Evolutionary conservation across 2,888 invertebrate genomes (phyloP), one percentile per base, ranked within the genome.

Genomic region (Syrista parreyssii): DNA sequence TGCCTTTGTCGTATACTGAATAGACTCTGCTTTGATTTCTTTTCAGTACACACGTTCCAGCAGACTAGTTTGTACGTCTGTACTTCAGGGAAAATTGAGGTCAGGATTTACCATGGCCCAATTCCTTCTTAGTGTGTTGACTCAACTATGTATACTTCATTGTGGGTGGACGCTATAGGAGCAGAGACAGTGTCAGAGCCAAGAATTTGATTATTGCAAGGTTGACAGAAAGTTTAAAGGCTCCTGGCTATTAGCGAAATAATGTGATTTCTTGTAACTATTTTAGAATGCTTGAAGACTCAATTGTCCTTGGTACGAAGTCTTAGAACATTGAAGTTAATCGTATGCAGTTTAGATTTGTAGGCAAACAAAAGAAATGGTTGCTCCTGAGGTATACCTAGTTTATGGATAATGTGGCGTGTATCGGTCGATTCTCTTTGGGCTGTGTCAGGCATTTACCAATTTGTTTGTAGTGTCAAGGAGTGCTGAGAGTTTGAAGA

Each of bases 1-100:
- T 83, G 83, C 82, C 82, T 82, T 86, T 86, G 85, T 88, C 84
- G 84, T 81, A 80, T 88, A 87, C 87, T 88, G 87, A 88, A 88
- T 88, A 88, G 88, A 83, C 84, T 86, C 82, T 33, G 33, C 33
- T 85, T 84, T n/a, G 84, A 87, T 87, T 87, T 86, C 81, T 83
- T 83, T 86, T 85, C 83, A 84, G 82, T 81, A 33, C 33, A 33
- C 33, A 33, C 33, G 33, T 33, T 33, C 33, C 33, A 33, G 33
- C 33, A 33, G 33, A 33, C 33, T 33, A 33, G 33, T 33, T 33
- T 33, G 33, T 33, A 3, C 33, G 1, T 33, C 33, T 33, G 15
- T 40, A 40, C 40, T 15, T 40, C 40, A 15, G 6, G 40, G 4
- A 40, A 40, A 15, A 40, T 40, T 40, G 40, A 15, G 40, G 6